These are phyloP conservation scores for Latrodectus elegans DNA, from an alignment of 2,888 invertebrate genomes.

Conservation along the genomic window DNA sequence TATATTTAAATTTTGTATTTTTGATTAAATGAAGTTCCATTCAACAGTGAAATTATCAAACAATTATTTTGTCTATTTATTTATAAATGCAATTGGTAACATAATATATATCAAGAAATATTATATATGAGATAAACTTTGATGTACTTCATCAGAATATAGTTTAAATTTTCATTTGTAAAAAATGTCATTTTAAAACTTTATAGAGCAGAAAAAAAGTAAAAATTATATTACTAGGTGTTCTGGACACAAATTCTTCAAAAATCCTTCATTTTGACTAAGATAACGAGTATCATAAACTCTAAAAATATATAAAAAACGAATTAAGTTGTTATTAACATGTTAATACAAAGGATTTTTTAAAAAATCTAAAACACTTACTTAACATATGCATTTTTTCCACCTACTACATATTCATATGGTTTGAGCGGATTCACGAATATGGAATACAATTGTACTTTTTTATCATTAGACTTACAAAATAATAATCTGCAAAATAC, in stretches of 20 bases:
- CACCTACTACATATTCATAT: slow-evolving; percentile 87
- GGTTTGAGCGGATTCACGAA: slow-evolving; percentile 86
- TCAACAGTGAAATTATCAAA: too few species aligned
- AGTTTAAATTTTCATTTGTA: background rate
- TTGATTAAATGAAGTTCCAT: too few species aligned
- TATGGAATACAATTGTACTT: slow-evolving; percentile 90
- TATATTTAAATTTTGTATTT: too few species aligned
- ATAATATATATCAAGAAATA: too few species aligned
- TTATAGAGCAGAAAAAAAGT: background rate
- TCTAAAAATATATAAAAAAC: slow-evolving; percentile 58
- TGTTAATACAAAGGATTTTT: background rate
- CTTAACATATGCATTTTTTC: slow-evolving; percentile 76
- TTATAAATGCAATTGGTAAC: too few species aligned
- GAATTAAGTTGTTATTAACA: too few species aligned
- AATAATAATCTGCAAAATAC: slow-evolving; percentile 51
- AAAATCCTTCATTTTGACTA: slow-evolving; percentile 62
- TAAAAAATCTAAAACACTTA: slow-evolving; percentile 3
- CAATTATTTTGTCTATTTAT: too few species aligned
- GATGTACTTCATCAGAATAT: background rate
- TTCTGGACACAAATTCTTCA: slow-evolving; percentile 47
- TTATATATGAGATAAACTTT: too few species aligned
- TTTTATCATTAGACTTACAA: slow-evolving; percentile 78
- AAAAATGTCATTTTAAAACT: background rate
- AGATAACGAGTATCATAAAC: slow-evolving; percentile 74
- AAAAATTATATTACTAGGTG: slow-evolving; percentile 33